Percentiles rank a stretch among this genome's conserved stretches.
Evolutionary conservation across 2,888 invertebrate species (phyloP).

Genomic region (Himalopsyche japonica): DNA sequence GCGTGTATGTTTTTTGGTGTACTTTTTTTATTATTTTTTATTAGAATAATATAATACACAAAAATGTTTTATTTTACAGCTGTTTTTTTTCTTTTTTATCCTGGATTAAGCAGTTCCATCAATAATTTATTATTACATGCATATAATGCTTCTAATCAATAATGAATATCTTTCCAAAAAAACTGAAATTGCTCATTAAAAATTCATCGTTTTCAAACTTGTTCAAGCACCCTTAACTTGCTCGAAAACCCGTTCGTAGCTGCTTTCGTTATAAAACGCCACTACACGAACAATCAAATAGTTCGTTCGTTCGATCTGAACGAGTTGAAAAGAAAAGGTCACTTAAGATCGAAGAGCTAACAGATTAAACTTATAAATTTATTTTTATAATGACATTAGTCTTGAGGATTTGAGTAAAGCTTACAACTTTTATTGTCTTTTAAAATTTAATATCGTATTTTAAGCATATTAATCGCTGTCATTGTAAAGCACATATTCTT

Average conservation of each 20-base stretch:
- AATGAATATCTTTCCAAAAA: constrained; percentile 31
- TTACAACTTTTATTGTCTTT: too few relatives aligned
- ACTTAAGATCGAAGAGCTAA: not conserved
- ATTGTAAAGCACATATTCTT: too few relatives aligned
- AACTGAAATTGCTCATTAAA: constrained; percentile 39
- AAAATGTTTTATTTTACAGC: too few relatives aligned
- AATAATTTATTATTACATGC: not conserved
- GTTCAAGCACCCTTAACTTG: not conserved
- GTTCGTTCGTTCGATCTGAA: not conserved
- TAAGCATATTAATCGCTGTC: too few relatives aligned
- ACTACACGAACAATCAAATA: not conserved
- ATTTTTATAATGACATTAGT: not conserved
- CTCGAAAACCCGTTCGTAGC: not conserved
- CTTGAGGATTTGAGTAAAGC: not conserved
- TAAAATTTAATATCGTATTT: too few relatives aligned
- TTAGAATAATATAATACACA: too few relatives aligned
- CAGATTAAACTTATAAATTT: not conserved
- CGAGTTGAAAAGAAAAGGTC: not conserved
- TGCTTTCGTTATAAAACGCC: not conserved
- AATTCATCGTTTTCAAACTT: constrained; percentile 32
- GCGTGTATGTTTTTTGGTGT: too few relatives aligned
- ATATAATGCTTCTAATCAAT: constrained; percentile 26
- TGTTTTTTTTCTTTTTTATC: too few relatives aligned
- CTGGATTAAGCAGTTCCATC: too few relatives aligned
- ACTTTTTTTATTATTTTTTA: too few relatives aligned